Conservation (phyloP, 23 tunicate genomes). For the Trididemnum clinides region DNA sequence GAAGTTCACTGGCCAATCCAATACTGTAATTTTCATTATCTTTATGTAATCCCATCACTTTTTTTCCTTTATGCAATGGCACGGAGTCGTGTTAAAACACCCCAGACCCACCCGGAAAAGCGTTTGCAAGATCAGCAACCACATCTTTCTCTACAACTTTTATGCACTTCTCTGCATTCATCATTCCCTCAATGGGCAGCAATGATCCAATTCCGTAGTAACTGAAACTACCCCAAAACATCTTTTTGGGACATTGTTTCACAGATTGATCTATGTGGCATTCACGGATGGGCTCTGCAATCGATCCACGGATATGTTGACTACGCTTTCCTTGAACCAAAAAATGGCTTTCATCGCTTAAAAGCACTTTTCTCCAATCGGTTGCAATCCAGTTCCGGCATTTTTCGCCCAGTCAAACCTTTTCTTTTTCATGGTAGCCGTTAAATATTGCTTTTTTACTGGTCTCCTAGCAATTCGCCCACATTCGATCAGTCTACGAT, state of each 20-base stretch:
- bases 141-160: conserved; percentile 9
- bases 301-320: conserved; percentile 15
- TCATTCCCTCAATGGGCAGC: conserved; percentile 24
- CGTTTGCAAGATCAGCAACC: conserved; percentile 5
- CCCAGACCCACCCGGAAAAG: conserved; percentile 11
- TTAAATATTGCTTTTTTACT: not conserved
- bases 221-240: conserved; percentile 24
- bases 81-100: conserved; percentile 9
- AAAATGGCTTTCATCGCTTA: conserved; percentile 10
- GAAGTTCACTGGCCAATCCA: conserved; percentile 21
- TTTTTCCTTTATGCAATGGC: not conserved
- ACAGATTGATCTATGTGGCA: conserved; percentile 20
- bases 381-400: not conserved
- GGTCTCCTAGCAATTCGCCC: not conserved
- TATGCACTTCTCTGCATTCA: conserved; percentile 1
- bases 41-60: not conserved
- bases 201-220: not conserved
- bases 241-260: conserved; percentile 3
- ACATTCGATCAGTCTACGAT: not conserved
- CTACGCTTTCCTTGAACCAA: conserved; percentile 11
- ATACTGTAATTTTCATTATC: not conserved
- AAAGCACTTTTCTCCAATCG: conserved; percentile 21
- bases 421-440: not conserved
- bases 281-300: conserved; percentile 16
- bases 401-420: not conserved